Evolutionary conservation across 1,140 invertebrate species (phyloP).

Genomic region (Drosophila orena): DNA sequence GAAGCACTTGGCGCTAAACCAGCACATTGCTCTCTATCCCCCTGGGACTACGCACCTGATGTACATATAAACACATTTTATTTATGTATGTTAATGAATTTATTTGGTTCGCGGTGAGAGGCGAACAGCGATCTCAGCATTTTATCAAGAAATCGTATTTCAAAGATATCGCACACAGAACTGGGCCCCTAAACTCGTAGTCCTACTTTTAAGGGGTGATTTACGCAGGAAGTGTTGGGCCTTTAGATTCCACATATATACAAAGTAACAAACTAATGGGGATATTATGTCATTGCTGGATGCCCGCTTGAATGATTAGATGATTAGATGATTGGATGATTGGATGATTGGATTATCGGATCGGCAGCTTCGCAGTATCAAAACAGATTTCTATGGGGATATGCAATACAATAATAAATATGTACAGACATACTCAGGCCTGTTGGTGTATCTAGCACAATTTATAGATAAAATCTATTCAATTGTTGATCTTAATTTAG

Average conservation of each 20-base stretch:
- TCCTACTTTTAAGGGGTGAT: constrained; percentile 18
- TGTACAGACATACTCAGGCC: background rate
- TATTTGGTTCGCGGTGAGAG: constrained; percentile 33
- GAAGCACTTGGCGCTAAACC: constrained; percentile 2
- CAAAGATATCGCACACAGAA: constrained; percentile 4
- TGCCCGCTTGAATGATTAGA: no score
- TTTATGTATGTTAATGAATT: constrained; percentile 39
- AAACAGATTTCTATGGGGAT: constrained; percentile 10
- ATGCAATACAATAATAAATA: background rate
- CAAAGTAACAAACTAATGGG: no score
- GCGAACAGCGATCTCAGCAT: constrained; percentile 23
- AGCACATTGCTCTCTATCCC: background rate
- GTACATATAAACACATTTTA: constrained; percentile 31
- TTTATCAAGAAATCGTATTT: constrained; percentile 35
- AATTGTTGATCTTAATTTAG: constrained; percentile 52
- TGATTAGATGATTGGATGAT: no score
- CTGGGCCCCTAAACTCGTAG: constrained; percentile 18
- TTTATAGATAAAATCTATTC: constrained; percentile 53
- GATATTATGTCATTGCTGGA: no score
- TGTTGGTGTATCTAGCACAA: constrained; percentile 33
- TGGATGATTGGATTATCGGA: no score
- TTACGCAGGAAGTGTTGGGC: constrained; percentile 4
- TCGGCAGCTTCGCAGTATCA: no score
- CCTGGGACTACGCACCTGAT: constrained; percentile 15
- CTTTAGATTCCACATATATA: no score